Base-by-base conservation (phyloP, 2,797 vertebrate species). In the Poeciliopsis turneri region DNA sequence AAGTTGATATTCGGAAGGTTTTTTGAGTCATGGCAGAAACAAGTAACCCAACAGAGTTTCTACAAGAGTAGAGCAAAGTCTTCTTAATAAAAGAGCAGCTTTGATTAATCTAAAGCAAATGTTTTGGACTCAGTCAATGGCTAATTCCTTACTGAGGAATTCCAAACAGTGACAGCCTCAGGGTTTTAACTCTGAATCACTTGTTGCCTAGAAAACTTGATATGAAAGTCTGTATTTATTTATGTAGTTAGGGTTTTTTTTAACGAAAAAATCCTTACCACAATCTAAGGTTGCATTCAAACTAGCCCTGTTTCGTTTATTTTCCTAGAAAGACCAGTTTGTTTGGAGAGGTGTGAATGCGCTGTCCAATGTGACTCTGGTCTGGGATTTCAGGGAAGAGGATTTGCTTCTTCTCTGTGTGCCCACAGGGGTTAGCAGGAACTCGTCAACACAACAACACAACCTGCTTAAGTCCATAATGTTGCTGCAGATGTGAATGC, bases 401-500 rank as follows among this genome's bases (percentile, higher is more conserved):
- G 66, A 69, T 69, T 69, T 69, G 61, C 61, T 66, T 66, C 64
- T 39, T 66, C 18, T 66, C 5, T 66, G 61, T 66, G 33, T 66
- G 66, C 11, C 43, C 13, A 23, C 25, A n/a, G 64, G 25, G 66
- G 13, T 69, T 69, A 69, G 39, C 39, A 69, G 66, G 23, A 69
- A 69, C 66, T 43, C 5, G 66, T 43, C 66, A 45, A 69, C 66
- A 69, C 39, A 69, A 23, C 66, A 69, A n/a, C 66, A 69, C 66
- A 43, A 45, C 66, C 39, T 43, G 66, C 13, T 43, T 69, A 43
- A 69, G 41, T 43, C 66, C 23, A n/a, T 43, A 43, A 69, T 43
- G 66, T 69, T n/a, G 66, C 66, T 69, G 66, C 66, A 69, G 39
- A n/a, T 66, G 64, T n/a, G 23, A 69, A 68, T 39, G 64, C 64